A percentile compares a stretch with the other conserved stretches of the same genome.
Evolutionary conservation across 2,888 invertebrate genomes (phyloP).

Genomic region (Leucoma salicis): DNA sequence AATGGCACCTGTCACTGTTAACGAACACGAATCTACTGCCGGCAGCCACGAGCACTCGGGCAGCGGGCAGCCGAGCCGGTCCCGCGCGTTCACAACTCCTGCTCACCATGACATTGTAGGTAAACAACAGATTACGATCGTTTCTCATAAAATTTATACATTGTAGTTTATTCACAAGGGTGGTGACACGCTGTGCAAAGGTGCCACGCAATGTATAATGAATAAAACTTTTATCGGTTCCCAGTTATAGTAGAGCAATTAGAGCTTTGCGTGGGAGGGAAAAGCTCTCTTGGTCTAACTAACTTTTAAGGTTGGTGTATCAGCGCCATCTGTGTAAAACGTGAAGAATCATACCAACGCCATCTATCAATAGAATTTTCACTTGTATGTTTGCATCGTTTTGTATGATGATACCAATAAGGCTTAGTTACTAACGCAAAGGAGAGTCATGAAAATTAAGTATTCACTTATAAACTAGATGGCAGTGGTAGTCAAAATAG

Average conservation of each 20-base stretch:
- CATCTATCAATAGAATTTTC: slow-evolving; percentile 35
- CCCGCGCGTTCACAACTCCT: slow-evolving; percentile 59
- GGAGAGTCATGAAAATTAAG: too few species aligned
- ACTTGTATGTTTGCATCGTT: not conserved
- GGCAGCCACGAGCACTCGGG: slow-evolving; percentile 52
- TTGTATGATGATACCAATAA: too few species aligned
- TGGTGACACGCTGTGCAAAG: not conserved
- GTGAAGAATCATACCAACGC: slow-evolving; percentile 31
- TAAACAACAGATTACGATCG: slow-evolving; percentile 4
- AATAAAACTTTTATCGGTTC: not conserved
- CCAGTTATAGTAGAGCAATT: slow-evolving; percentile 1
- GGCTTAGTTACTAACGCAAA: too few species aligned
- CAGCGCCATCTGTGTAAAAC: slow-evolving; percentile 35
- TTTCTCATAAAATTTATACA: slow-evolving; percentile 19
- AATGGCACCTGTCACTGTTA: slow-evolving; percentile 71
- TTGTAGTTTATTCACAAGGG: slow-evolving; percentile 12
- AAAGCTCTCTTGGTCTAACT: slow-evolving; percentile 41
- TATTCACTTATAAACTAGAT: too few species aligned
- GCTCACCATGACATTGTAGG: slow-evolving; percentile 41
- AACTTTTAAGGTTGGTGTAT: slow-evolving; percentile 11
- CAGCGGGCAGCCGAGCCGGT: slow-evolving; percentile 54
- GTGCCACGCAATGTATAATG: slow-evolving; percentile 40
- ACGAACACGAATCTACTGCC: slow-evolving; percentile 74
- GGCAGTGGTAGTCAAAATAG: not conserved
- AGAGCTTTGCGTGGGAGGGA: slow-evolving; percentile 34